Evolutionary conservation across 2,113 vertebrate species (phyloP).

Genomic region (Cathartes aura): DNA sequence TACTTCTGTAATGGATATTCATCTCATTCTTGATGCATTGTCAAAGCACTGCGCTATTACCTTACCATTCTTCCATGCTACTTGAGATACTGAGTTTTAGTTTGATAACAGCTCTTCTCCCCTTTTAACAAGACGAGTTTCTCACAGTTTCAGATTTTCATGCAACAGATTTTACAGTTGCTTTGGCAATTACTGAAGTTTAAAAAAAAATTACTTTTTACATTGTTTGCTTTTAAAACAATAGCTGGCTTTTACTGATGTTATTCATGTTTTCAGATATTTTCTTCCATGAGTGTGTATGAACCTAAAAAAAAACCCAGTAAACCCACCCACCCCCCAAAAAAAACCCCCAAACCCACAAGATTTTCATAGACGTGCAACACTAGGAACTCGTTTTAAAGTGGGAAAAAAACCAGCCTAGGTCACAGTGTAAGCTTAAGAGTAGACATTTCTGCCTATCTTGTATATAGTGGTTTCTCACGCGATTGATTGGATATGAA

Average conservation of each 20-base stretch:
- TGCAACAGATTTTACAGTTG: constrained; percentile 42
- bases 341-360: rapidly evolving
- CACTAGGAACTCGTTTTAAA: not conserved
- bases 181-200: constrained; percentile 44
- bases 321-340: rapidly evolving
- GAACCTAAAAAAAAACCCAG: not conserved
- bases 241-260: not conserved
- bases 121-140: constrained; percentile 2
- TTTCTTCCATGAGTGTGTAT: not conserved
- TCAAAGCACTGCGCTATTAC: not conserved
- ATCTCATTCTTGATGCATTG: constrained; percentile 8
- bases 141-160: constrained; percentile 5
- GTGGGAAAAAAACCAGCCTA: rapidly evolving
- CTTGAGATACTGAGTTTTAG: not conserved
- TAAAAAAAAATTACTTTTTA: not conserved
- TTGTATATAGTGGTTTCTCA: not conserved
- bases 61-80: not conserved
- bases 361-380: not conserved
- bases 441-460: not conserved
- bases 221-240: not conserved
- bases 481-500: not conserved
- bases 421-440: not conserved
- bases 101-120: not conserved
- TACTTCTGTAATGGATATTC: constrained; percentile 1
- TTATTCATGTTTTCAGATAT: not conserved